Conservation (phyloP, 2,797 vertebrate species). For the Cygnus olor region DNA sequence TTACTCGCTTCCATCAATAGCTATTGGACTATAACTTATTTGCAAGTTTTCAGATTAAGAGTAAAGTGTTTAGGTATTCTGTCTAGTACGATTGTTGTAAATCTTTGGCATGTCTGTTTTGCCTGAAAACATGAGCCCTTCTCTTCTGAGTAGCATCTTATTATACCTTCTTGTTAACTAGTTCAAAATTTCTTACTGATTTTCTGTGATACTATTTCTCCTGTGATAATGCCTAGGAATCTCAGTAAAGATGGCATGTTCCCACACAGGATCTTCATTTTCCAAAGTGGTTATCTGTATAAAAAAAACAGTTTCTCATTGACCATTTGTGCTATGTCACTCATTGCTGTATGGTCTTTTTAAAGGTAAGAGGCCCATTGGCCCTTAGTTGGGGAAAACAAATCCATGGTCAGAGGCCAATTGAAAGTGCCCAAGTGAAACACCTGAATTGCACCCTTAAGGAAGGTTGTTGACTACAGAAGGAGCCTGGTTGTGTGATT, state of each 20-base stretch:
- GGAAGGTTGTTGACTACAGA: not conserved
- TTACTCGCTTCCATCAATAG: not conserved
- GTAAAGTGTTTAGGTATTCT: not conserved
- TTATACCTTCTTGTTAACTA: not conserved
- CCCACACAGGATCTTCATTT: not conserved
- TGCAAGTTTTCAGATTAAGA: not conserved
- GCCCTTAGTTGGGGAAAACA: not conserved
- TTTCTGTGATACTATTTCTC: not conserved
- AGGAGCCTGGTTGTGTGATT: not conserved
- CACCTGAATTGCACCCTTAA: not conserved
- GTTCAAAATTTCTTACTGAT: not conserved
- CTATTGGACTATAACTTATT: not conserved
- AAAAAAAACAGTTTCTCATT: not conserved
- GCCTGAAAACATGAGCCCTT: not conserved
- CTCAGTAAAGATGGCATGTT: not conserved
- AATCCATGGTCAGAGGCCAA: not conserved
- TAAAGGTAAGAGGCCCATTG: not conserved
- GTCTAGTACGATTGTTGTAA: not conserved
- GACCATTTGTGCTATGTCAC: not conserved
- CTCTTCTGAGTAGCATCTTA: not conserved
- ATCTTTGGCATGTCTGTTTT: not conserved
- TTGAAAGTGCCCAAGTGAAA: not conserved
- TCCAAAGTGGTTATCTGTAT: not conserved
- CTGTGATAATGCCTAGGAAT: not conserved
- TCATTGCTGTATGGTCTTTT: not conserved